phyloP scores from a whole-genome alignment of 2,797 vertebrate genomes.

The Acipenser oxyrinchus region DNA sequence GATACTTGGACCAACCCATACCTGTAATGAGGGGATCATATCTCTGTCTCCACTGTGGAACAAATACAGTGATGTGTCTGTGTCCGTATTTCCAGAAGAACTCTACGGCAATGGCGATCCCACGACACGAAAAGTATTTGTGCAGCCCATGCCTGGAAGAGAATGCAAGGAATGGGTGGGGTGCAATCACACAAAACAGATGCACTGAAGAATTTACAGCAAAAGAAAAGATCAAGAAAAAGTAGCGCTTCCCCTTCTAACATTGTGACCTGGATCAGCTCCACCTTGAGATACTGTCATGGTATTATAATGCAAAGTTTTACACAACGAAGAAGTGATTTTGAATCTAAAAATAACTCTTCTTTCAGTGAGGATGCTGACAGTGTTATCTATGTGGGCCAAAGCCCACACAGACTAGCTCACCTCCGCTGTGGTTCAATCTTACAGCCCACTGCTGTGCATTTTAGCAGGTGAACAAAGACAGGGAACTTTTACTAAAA shows the following conservation, averaged over 20 bases:
- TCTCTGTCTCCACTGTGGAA: conserved; percentile 93
- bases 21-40: conserved; percentile 81
- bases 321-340: too few relatives aligned
- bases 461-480: not conserved
- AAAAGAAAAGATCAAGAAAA: not conserved
- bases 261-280: not conserved
- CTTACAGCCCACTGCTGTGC: not conserved
- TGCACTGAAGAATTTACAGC: not conserved
- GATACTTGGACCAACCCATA: conserved; percentile 32
- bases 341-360: too few relatives aligned
- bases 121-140: conserved; percentile 88
- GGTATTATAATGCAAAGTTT: too few relatives aligned
- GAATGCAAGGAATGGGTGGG: not conserved
- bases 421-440: not conserved
- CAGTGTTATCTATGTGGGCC: not conserved
- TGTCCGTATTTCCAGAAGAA: conserved; percentile 90
- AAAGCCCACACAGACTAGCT: not conserved
- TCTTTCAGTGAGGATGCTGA: too few relatives aligned
- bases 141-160: conserved; percentile 77
- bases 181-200: conserved; percentile 4
- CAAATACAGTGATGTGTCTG: conserved; percentile 90
- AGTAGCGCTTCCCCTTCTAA: not conserved
- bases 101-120: conserved; percentile 89
- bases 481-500: not conserved
- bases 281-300: not conserved